A percentile compares a stretch with the other conserved stretches of the same genome.
Conservation (phyloP, 2,113 vertebrate genomes). For the Trachemys scripta region DNA sequence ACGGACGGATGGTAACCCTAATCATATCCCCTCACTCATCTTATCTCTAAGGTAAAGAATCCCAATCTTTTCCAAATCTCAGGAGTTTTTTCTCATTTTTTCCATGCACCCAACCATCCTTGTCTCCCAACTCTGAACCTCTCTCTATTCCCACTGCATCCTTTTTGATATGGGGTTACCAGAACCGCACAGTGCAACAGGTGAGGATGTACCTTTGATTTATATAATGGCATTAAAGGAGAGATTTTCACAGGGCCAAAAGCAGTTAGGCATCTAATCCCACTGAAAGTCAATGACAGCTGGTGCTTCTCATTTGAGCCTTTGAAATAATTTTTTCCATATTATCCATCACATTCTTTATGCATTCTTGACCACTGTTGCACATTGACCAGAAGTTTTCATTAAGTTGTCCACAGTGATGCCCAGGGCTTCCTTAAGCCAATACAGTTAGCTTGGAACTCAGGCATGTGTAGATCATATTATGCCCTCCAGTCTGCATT, state of each 20-base stretch:
- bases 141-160: neutral
- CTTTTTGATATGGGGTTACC: neutral
- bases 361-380: neutral
- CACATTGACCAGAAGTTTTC: neutral
- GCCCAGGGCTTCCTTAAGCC: neutral
- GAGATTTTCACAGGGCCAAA: neutral
- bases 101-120: neutral
- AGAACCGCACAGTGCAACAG: neutral
- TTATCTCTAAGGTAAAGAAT: neutral
- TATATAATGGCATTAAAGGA: neutral
- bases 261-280: neutral
- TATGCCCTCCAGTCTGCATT: accelerated
- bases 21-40: neutral
- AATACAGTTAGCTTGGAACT: neutral
- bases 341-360: neutral
- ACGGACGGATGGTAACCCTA: too few species aligned
- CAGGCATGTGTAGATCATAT: neutral
- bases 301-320: neutral
- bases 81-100: neutral
- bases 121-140: neutral
- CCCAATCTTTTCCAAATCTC: neutral
- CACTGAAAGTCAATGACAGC: neutral
- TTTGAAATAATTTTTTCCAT: neutral
- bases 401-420: neutral
- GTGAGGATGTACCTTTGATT: neutral